phyloP scores from a whole-genome alignment of 2,113 vertebrate genomes.

The Cyanoramphus novaezelandiae region DNA sequence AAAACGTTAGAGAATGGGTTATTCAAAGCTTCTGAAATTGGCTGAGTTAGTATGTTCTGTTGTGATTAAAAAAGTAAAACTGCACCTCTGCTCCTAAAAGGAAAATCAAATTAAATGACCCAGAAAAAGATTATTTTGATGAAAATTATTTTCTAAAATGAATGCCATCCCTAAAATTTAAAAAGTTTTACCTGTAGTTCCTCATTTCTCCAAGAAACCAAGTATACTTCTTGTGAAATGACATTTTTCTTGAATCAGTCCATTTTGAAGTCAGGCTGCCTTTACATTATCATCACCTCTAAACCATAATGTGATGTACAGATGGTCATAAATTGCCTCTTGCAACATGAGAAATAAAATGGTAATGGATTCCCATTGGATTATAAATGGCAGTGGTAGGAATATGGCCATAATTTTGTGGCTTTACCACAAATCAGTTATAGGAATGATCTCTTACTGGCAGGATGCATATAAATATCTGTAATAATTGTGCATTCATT shows the following conservation, averaged over 20 bases:
- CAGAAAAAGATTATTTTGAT: not conserved
- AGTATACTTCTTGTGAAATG: not conserved
- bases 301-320: conserved; percentile 29
- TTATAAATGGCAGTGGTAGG: conserved; percentile 46
- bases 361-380: conserved; percentile 39
- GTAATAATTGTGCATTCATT: conserved; percentile 38
- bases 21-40: not conserved
- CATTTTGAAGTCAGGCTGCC: conserved; percentile 40
- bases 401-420: conserved; percentile 49
- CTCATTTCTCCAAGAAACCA: not conserved
- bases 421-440: conserved; percentile 51
- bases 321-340: conserved; percentile 30
- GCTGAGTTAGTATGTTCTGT: not conserved
- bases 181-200: not conserved
- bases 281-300: conserved; percentile 34
- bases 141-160: not conserved
- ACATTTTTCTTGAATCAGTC: not conserved
- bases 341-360: conserved; percentile 39
- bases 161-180: not conserved
- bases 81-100: not conserved
- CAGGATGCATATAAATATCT: conserved; percentile 52
- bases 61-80: not conserved
- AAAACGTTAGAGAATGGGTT: not conserved
- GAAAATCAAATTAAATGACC: not conserved
- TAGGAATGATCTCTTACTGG: conserved; percentile 22